These are phyloP conservation scores for Exocentrus adspersus DNA, from an alignment of 2,888 invertebrate genomes.

Conservation along the genomic window DNA sequence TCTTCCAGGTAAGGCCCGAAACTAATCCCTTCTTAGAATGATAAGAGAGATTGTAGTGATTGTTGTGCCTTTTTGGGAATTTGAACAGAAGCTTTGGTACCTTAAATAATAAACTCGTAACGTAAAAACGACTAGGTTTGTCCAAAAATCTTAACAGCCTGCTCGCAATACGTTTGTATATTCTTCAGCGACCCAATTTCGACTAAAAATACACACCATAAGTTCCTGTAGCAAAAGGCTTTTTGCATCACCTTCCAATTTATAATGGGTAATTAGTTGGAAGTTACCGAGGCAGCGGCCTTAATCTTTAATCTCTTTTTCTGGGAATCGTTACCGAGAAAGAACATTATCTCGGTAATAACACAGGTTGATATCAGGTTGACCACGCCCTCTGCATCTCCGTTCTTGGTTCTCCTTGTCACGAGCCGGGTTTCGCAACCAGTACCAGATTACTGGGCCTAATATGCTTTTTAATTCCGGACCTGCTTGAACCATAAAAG, in stretches of 20 bases:
- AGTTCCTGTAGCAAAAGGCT: not conserved
- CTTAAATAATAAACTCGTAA: too few species aligned
- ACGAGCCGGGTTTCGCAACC: conserved; percentile 6
- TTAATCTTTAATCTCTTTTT: conserved; percentile 54
- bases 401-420: conserved; percentile 24
- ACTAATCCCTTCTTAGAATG: conserved; percentile 3
- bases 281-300: conserved; percentile 8
- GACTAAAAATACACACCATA: too few species aligned
- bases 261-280: not conserved
- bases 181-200: too few species aligned
- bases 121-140: too few species aligned
- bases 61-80: too few species aligned
- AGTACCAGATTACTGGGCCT: conserved; percentile 12
- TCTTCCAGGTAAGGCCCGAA: not conserved
- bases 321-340: conserved; percentile 55
- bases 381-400: conserved; percentile 51
- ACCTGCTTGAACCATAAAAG: not conserved
- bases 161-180: too few species aligned
- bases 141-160: too few species aligned
- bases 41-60: too few species aligned
- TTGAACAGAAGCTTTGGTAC: too few species aligned
- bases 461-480: not conserved
- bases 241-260: not conserved
- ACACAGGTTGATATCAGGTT: conserved; percentile 49
- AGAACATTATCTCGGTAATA: conserved; percentile 59